Percentiles rank a stretch among this genome's conserved stretches.
phyloP scores from a whole-genome alignment of 2,888 invertebrate species.

The Habrosyne pyritoides region DNA sequence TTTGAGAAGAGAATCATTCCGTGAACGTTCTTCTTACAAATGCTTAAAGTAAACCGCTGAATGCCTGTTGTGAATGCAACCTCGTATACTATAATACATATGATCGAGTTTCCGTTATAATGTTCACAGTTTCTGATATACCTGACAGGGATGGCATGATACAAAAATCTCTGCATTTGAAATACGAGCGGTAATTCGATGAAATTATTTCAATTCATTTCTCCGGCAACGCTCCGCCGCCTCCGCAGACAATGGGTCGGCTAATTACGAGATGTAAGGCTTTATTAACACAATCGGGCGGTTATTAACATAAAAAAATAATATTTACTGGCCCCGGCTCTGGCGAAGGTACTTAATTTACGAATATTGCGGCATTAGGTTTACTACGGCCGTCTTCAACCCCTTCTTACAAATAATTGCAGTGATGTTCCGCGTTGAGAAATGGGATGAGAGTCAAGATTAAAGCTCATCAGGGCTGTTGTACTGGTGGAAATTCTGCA shows the following conservation, averaged over 20 bases:
- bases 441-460: slow-evolving; percentile 75
- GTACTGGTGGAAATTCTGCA: slow-evolving; percentile 66
- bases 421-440: slow-evolving; percentile 71
- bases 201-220: slow-evolving; percentile 65
- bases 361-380: slow-evolving; percentile 79
- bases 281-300: slow-evolving; percentile 81
- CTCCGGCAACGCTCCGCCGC: slow-evolving; percentile 57
- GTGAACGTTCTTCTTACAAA: background rate
- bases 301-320: slow-evolving; percentile 84
- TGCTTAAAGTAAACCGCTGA: background rate
- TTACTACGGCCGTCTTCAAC: slow-evolving; percentile 65
- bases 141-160: slow-evolving; percentile 21
- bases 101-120: background rate
- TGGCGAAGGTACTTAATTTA: slow-evolving; percentile 75
- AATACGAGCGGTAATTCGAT: slow-evolving; percentile 36
- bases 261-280: slow-evolving; percentile 82
- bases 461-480: slow-evolving; percentile 73
- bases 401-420: slow-evolving; percentile 82
- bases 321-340: slow-evolving; percentile 74
- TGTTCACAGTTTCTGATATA: background rate
- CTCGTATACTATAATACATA: too few relatives aligned
- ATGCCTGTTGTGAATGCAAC: background rate
- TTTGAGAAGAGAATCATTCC: slow-evolving; percentile 11
- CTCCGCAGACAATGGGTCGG: slow-evolving; percentile 68
- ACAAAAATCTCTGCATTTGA: slow-evolving; percentile 38